Evolutionary conservation across 2,888 invertebrate species (phyloP).

Genomic region (Aricia artaxerxes): DNA sequence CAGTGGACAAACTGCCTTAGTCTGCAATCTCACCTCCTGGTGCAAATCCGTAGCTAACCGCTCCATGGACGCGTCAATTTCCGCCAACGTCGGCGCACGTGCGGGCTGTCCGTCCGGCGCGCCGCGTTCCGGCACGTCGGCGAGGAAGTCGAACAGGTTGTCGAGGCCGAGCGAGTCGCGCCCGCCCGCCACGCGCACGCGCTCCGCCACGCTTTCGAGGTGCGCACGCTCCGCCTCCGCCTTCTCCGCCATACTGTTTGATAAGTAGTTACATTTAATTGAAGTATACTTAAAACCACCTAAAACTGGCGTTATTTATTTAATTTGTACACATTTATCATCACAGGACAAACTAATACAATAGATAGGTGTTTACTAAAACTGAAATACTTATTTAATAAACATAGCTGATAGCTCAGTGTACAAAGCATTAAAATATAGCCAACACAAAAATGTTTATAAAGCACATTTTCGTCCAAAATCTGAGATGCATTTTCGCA

Average conservation of each 20-base stretch:
- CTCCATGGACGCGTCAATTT: constrained; percentile 92
- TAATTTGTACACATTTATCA: no score
- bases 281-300: no score
- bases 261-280: neutral
- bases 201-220: constrained; percentile 72
- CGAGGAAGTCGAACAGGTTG: constrained; percentile 93
- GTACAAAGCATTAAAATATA: no score
- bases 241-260: constrained; percentile 83
- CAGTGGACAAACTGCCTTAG: no score
- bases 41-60: constrained; percentile 90
- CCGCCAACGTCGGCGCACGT: constrained; percentile 86
- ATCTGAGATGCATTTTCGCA: no score
- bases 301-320: no score
- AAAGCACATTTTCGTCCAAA: no score
- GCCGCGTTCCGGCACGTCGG: constrained; percentile 84
- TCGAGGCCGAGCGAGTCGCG: constrained; percentile 93
- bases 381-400: no score
- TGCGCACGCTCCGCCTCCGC: constrained; percentile 81
- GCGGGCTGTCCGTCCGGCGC: constrained; percentile 76
- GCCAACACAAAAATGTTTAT: no score
- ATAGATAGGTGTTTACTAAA: no score
- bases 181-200: constrained; percentile 65
- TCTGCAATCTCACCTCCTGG: constrained; percentile 80
- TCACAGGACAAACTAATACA: no score
- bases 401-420: no score